Evolutionary conservation across 1,140 invertebrate genomes (phyloP).

Genomic region (Cotesia glomerata): DNA sequence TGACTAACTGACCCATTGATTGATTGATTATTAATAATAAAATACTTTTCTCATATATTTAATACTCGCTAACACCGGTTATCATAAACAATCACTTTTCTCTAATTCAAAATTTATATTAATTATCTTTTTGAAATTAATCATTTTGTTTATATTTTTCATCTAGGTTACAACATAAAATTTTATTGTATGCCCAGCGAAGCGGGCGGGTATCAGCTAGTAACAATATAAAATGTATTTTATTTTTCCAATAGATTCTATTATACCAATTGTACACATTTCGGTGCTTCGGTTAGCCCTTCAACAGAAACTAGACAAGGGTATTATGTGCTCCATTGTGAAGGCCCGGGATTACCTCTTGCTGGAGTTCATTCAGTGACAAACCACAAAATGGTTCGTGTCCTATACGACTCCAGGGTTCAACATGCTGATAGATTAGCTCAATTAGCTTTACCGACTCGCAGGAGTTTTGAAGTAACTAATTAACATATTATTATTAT

Average conservation of each 20-base stretch:
- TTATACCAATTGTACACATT: conserved; percentile 83
- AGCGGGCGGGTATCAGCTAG: too few species aligned
- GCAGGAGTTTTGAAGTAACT: conserved; percentile 72
- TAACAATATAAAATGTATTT: too few species aligned
- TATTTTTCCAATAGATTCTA: conserved; percentile 55
- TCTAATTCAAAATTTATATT: too few species aligned
- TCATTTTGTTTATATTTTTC: too few species aligned
- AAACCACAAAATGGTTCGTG: conserved; percentile 74
- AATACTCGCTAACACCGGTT: too few species aligned
- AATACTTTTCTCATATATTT: too few species aligned
- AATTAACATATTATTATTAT: neutral
- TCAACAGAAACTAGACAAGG: conserved; percentile 64
- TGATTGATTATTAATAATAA: too few species aligned
- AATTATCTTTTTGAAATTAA: too few species aligned
- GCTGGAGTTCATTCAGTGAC: conserved; percentile 76
- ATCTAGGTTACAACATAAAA: too few species aligned
- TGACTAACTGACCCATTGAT: too few species aligned
- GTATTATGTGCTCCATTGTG: conserved; percentile 80
- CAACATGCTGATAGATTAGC: conserved; percentile 69
- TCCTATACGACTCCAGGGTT: conserved; percentile 77
- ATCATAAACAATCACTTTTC: too few species aligned
- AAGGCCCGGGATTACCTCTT: conserved; percentile 78
- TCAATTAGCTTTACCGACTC: conserved; percentile 76
- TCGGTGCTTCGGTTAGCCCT: conserved; percentile 74
- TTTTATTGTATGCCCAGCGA: too few species aligned